A percentile compares a stretch with the other conserved stretches of the same genome.
These are phyloP conservation scores for Indicator maculatus DNA, from an alignment of 2,113 vertebrate genomes.

Conservation along the genomic window DNA sequence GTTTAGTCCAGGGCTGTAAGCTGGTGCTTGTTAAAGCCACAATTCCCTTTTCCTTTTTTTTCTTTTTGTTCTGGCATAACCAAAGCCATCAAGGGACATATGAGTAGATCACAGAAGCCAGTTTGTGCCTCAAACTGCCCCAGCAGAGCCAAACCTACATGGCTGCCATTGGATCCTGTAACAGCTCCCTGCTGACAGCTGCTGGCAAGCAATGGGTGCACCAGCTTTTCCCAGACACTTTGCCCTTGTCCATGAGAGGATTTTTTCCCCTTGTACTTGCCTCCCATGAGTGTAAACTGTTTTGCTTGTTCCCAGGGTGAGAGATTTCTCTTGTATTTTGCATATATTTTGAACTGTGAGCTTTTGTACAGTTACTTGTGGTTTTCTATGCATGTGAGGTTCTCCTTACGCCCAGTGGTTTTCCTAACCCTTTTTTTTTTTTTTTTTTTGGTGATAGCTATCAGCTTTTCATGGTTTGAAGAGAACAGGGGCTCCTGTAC, in stretches of 20 bases:
- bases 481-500: not conserved
- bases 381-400: not conserved
- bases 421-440: slow-evolving; percentile 16
- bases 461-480: not conserved
- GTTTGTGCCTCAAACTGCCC: not conserved
- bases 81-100: not conserved
- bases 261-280: not conserved
- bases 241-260: not conserved
- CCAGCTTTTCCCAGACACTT: not conserved
- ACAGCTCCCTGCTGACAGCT: not conserved
- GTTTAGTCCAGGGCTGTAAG: not conserved
- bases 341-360: not conserved
- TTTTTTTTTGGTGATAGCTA: not conserved
- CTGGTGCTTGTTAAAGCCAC: not conserved
- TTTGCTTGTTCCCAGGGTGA: slow-evolving; percentile 20
- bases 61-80: not conserved
- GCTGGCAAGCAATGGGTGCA: not conserved
- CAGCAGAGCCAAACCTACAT: not conserved
- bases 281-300: not conserved
- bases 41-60: not conserved
- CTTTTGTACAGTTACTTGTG: not conserved
- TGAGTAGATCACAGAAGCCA: not conserved
- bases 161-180: not conserved
- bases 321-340: slow-evolving; percentile 31
- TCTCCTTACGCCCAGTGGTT: not conserved